These are phyloP conservation scores for Euura lappo DNA, from an alignment of 1,140 invertebrate genomes.

Conservation along the genomic window DNA sequence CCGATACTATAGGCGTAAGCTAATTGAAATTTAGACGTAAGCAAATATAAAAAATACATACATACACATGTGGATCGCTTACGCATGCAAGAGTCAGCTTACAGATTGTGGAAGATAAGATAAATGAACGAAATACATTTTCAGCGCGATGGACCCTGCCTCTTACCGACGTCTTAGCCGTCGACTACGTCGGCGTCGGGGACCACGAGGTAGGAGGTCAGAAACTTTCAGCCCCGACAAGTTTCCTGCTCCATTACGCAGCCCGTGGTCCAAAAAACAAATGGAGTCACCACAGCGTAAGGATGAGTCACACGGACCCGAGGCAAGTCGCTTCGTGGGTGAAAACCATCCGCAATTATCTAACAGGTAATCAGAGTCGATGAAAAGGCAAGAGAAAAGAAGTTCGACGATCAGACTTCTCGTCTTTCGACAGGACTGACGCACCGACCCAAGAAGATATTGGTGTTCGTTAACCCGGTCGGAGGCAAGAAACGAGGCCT, in stretches of 20 bases:
- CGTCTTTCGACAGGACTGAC: conserved; percentile 55
- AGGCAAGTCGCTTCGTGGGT: conserved; percentile 70
- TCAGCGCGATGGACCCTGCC: conserved; percentile 63
- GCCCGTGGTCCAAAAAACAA: conserved; percentile 64
- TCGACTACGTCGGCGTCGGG: conserved; percentile 56
- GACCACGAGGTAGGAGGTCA: conserved; percentile 32
- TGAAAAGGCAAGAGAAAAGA: conserved; percentile 3
- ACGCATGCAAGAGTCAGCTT: too few relatives aligned
- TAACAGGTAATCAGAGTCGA: conserved; percentile 53
- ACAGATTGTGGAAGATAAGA: too few relatives aligned
- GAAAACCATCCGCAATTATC: conserved; percentile 63
- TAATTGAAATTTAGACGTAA: too few relatives aligned
- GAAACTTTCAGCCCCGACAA: conserved; percentile 51
- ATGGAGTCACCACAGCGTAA: conserved; percentile 66
- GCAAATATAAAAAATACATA: too few relatives aligned
- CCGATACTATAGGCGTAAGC: too few relatives aligned
- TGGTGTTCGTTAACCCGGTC: conserved; percentile 87
- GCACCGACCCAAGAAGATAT: conserved; percentile 71
- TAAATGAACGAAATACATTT: conserved; percentile 19
- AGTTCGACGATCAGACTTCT: conserved; percentile 12
- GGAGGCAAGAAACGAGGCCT: conserved; percentile 80
- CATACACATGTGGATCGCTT: too few relatives aligned
- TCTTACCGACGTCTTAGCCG: conserved; percentile 62
- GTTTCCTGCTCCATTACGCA: conserved; percentile 70
- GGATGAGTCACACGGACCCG: conserved; percentile 67